Conservation (phyloP, 1,140 invertebrate species). For the Drosophila subobscura region DNA sequence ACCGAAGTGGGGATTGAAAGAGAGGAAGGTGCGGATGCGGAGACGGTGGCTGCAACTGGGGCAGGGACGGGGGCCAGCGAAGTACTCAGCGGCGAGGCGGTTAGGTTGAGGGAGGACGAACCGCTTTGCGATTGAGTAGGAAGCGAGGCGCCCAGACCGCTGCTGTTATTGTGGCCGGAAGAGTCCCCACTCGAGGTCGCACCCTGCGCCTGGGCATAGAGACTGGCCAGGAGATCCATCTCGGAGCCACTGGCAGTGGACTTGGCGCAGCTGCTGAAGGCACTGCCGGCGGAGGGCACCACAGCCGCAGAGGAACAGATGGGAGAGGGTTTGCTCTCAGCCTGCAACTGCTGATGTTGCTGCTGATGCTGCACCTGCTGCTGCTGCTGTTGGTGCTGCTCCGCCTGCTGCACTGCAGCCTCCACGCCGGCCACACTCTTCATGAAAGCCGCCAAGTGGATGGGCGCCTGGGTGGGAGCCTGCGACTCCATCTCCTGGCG, state of each 20-base stretch:
- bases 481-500: constrained; percentile 61
- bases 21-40: constrained; percentile 14
- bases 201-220: constrained; percentile 62
- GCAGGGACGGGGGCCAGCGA: constrained; percentile 31
- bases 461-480: constrained; percentile 61
- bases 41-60: constrained; percentile 8
- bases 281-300: constrained; percentile 75
- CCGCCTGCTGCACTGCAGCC: constrained; percentile 75
- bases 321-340: constrained; percentile 16
- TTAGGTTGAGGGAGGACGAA: constrained; percentile 70
- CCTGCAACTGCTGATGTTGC: constrained; percentile 7
- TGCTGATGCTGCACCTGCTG: constrained; percentile 18
- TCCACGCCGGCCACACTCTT: constrained; percentile 79
- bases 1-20: neutral
- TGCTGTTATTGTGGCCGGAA: constrained; percentile 70
- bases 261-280: constrained; percentile 73
- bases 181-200: constrained; percentile 42
- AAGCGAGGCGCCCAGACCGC: constrained; percentile 75
- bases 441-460: constrained; percentile 78
- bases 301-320: constrained; percentile 21
- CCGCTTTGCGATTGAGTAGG: constrained; percentile 77
- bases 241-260: constrained; percentile 34
- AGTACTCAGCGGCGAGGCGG: constrained; percentile 69
- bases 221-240: constrained; percentile 65
- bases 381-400: constrained; percentile 58